Conservation (phyloP, 1,140 invertebrate species). For the Drosophila bipectinata region DNA sequence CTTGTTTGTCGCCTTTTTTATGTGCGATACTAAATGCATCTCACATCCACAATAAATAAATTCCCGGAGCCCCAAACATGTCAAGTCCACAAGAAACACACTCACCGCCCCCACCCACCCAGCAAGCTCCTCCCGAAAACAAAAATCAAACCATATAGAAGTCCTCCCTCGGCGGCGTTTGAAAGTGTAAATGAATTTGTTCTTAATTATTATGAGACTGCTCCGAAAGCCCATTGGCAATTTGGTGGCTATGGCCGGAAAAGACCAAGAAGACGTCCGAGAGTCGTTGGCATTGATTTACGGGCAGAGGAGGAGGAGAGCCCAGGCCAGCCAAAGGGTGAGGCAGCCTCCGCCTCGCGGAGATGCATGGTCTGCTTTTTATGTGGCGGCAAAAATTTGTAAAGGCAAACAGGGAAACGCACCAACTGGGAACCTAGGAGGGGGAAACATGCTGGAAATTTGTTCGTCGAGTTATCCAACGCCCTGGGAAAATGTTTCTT, state of each 20-base stretch:
- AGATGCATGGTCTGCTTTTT: conserved; percentile 70
- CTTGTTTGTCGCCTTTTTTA: conserved; percentile 62
- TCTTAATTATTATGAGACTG: conserved; percentile 74
- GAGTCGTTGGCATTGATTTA: conserved; percentile 72
- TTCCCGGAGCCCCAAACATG: conserved; percentile 72
- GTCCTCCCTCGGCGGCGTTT: conserved; percentile 37
- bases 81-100: conserved; percentile 54
- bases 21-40: conserved; percentile 63
- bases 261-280: conserved; percentile 36
- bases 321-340: conserved; percentile 66
- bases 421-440: neutral
- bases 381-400: conserved; percentile 70
- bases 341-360: conserved; percentile 3
- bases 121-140: conserved; percentile 3
- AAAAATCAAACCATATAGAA: neutral
- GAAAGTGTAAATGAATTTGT: conserved; percentile 82
- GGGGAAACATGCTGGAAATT: conserved; percentile 48
- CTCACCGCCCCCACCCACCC: conserved; percentile 3
- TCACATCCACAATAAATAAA: conserved; percentile 67
- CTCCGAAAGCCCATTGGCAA: conserved; percentile 53
- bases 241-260: conserved; percentile 35
- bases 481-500: conserved; percentile 75
- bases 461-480: conserved; percentile 50
- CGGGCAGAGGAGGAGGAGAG: conserved; percentile 45
- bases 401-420: conserved; percentile 3